These are phyloP conservation scores for Macropis europaea DNA, from an alignment of 2,888 invertebrate species.

Conservation along the genomic window DNA sequence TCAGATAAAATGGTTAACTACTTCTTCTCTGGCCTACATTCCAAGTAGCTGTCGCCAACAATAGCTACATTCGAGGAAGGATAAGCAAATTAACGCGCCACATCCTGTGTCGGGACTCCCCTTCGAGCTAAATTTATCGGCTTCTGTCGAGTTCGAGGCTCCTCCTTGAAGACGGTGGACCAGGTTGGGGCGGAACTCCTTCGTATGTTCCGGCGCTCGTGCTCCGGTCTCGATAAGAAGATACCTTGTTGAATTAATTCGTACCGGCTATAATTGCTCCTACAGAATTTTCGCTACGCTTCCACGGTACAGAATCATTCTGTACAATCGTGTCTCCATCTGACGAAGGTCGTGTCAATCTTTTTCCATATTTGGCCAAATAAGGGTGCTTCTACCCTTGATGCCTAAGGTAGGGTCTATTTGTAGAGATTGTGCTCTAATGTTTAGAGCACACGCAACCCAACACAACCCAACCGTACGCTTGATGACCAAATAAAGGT, in stretches of 20 bases:
- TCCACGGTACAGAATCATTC: not conserved
- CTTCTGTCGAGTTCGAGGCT: slow-evolving; percentile 38
- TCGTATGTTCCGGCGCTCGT: slow-evolving; percentile 37
- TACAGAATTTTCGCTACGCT: not conserved
- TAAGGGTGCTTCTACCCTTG: too few species aligned
- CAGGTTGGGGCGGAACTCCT: slow-evolving; percentile 57
- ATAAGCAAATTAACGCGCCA: slow-evolving; percentile 39
- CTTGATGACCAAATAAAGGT: too few species aligned
- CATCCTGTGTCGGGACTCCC: slow-evolving; percentile 24
- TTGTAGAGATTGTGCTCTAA: too few species aligned
- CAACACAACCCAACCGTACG: too few species aligned
- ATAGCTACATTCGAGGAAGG: slow-evolving; percentile 8
- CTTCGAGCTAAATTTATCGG: slow-evolving; percentile 52
- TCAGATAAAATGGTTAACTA: too few species aligned
- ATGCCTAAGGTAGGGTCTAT: too few species aligned
- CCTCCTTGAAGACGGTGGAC: slow-evolving; percentile 47
- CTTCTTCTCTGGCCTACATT: not conserved
- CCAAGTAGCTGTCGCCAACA: not conserved
- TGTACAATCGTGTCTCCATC: too few species aligned
- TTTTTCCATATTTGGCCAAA: too few species aligned
- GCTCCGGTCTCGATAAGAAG: slow-evolving; percentile 46
- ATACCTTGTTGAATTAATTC: slow-evolving; percentile 57
- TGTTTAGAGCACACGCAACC: too few species aligned
- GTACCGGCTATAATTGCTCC: slow-evolving; percentile 3
- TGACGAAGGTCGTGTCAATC: too few species aligned